Evolutionary conservation across 1,140 invertebrate genomes (phyloP).

Genomic region (Linepithema humile): DNA sequence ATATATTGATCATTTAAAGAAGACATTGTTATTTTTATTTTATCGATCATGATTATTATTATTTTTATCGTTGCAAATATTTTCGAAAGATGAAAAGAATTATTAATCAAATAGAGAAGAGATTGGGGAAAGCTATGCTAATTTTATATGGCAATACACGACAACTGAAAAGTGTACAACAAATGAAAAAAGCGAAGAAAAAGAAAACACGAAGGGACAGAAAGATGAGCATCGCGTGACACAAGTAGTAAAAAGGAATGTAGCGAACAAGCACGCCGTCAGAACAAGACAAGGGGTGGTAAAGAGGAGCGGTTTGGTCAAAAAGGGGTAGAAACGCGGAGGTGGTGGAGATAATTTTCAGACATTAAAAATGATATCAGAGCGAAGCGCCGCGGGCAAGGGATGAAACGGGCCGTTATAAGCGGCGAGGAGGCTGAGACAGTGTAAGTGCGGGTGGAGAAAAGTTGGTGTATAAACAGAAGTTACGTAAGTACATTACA

Average conservation of each 20-base stretch:
- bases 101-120: no score
- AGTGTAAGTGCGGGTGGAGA: slow-evolving; percentile 62
- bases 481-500: slow-evolving; percentile 85
- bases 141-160: not conserved
- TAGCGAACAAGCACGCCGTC: not conserved
- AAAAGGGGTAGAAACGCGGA: slow-evolving; percentile 5
- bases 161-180: not conserved
- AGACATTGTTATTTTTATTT: no score
- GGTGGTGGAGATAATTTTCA: slow-evolving; percentile 81
- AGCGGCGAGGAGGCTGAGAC: slow-evolving; percentile 35
- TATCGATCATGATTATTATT: not conserved
- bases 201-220: not conserved
- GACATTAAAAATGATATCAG: slow-evolving; percentile 83
- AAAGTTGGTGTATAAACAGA: slow-evolving; percentile 85
- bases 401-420: slow-evolving; percentile 73
- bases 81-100: not conserved
- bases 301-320: slow-evolving; percentile 26
- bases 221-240: not conserved
- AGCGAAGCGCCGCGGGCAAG: slow-evolving; percentile 77
- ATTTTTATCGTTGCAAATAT: not conserved
- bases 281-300: not conserved
- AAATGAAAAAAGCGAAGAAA: not conserved
- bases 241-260: slow-evolving; percentile 5
- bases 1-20: not conserved
- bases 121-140: no score